phyloP scores from a whole-genome alignment of 2,888 invertebrate genomes.

The Trilocha varians region DNA sequence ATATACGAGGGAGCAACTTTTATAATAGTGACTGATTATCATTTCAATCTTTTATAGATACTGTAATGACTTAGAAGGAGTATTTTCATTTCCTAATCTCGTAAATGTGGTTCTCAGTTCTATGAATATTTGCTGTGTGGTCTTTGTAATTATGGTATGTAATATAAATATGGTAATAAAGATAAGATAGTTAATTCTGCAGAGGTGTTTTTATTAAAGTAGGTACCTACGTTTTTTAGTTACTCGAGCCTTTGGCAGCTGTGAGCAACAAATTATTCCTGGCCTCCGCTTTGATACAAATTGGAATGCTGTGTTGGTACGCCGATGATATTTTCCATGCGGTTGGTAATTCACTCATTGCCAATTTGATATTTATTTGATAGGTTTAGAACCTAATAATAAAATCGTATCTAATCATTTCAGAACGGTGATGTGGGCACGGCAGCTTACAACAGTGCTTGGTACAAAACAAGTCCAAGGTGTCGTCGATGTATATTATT shows the following conservation, averaged over 20 bases:
- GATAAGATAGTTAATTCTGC: no score
- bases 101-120: constrained; percentile 60
- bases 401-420: no score
- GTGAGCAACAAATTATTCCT: constrained; percentile 57
- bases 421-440: constrained; percentile 52
- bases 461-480: constrained; percentile 51
- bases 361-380: neutral
- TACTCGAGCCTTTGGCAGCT: constrained; percentile 52
- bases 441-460: constrained; percentile 53
- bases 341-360: constrained; percentile 31
- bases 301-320: constrained; percentile 63
- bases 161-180: constrained; percentile 6
- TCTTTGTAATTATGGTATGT: constrained; percentile 59
- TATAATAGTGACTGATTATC: no score
- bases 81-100: constrained; percentile 50
- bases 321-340: constrained; percentile 61
- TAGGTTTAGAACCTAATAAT: constrained; percentile 6
- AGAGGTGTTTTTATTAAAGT: no score
- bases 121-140: constrained; percentile 60
- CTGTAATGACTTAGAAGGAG: constrained; percentile 55
- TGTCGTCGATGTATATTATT: constrained; percentile 50
- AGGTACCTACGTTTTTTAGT: constrained; percentile 33
- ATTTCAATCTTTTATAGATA: constrained; percentile 37
- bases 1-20: neutral
- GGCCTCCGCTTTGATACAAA: constrained; percentile 53